A percentile compares a stretch with the other conserved stretches of the same genome.
These are phyloP conservation scores for Brachionus rotundiformis DNA, from an alignment of 1,140 invertebrate species.

Conservation along the genomic window DNA sequence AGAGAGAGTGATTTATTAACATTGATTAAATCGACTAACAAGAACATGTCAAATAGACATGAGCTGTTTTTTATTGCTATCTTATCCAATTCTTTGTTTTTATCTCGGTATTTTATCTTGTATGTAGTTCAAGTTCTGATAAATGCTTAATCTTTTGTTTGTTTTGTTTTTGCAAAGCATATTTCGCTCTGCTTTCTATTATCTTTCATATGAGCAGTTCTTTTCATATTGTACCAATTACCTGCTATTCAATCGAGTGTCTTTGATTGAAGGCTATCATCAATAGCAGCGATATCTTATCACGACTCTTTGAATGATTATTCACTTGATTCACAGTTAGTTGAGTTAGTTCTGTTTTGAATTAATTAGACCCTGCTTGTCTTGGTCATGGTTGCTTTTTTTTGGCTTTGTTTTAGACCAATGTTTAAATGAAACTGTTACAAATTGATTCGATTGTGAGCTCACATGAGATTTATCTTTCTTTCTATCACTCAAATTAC, in stretches of 20 bases:
- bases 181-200: conserved; percentile 25
- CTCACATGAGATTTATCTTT: background rate
- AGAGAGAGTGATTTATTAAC: background rate
- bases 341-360: no score
- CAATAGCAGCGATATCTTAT: background rate
- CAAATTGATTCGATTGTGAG: background rate
- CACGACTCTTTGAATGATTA: background rate
- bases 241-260: conserved; percentile 6
- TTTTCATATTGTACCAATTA: conserved; percentile 18
- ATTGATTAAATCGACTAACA: background rate
- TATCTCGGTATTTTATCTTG: conserved; percentile 37
- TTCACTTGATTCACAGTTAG: background rate
- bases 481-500: background rate
- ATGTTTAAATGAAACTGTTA: background rate
- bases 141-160: conserved; percentile 7
- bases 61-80: background rate
- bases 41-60: background rate
- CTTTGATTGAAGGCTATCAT: conserved; percentile 6
- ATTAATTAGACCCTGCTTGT: no score
- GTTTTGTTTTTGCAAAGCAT: background rate
- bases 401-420: background rate
- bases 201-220: background rate
- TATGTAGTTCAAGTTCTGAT: conserved; percentile 23
- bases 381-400: background rate
- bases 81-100: conserved; percentile 21